Conservation (phyloP, 1,140 invertebrate genomes). For the Ericerus pela region DNA sequence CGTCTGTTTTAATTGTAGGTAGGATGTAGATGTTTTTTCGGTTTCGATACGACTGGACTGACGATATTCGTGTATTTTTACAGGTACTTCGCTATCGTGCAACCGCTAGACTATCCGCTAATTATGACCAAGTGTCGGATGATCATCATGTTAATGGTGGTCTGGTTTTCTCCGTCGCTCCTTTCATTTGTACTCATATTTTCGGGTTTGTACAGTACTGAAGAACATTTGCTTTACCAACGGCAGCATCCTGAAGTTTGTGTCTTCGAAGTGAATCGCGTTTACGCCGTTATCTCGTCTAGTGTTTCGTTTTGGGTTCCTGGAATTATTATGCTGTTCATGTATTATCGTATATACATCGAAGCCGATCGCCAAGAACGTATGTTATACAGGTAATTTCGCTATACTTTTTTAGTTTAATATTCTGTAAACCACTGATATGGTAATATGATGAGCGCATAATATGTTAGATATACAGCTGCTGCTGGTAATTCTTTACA, state of each 20-base stretch:
- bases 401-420: no score
- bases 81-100: constrained; percentile 76
- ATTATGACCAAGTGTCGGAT: constrained; percentile 74
- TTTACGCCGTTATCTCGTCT: constrained; percentile 85
- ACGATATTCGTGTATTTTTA: constrained; percentile 22
- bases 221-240: constrained; percentile 50
- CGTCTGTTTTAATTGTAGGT: no score
- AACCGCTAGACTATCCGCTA: constrained; percentile 72
- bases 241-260: constrained; percentile 58
- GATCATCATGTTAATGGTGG: constrained; percentile 61
- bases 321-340: constrained; percentile 80
- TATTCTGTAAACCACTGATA: no score
- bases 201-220: constrained; percentile 76
- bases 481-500: no score
- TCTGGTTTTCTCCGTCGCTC: constrained; percentile 79
- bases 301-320: constrained; percentile 94
- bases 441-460: no score
- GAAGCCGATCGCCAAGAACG: constrained; percentile 84
- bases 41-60: no score
- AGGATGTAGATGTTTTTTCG: no score
- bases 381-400: constrained; percentile 64
- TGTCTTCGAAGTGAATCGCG: constrained; percentile 71
- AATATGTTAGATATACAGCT: no score
- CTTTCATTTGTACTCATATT: constrained; percentile 94
- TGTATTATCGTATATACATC: constrained; percentile 80